Base-by-base conservation (phyloP, 37 sponge, comb jelly and placozoan genomes). In the Halichondria panicea region DNA sequence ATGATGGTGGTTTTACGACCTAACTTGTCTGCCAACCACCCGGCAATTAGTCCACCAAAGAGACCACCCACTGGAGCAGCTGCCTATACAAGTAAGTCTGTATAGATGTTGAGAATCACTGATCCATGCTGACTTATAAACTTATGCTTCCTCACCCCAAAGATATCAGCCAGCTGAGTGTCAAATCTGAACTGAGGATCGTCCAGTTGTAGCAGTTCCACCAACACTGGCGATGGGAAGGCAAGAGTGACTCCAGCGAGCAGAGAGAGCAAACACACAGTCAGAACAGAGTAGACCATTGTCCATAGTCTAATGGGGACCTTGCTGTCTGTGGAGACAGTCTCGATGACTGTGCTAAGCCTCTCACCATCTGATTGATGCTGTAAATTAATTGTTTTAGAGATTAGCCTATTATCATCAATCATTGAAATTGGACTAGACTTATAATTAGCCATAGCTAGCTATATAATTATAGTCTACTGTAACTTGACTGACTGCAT, bases 81-180 rank as follows among this genome's bases (percentile, higher is more conserved):
- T n/a, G 56, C 3, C 56, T 9, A n/a, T n/a, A n/a, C n/a, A n/a
- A n/a, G n/a, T n/a, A n/a, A n/a, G n/a, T n/a, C n/a, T n/a, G n/a
- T n/a, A n/a, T n/a, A n/a, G n/a, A n/a, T n/a, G n/a, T n/a, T n/a
- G n/a, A n/a, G n/a, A n/a, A n/a, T n/a, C n/a, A n/a, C n/a, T n/a
- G n/a, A n/a, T n/a, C n/a, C n/a, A n/a, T n/a, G n/a, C n/a, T n/a
- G n/a, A n/a, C n/a, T n/a, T n/a, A n/a, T n/a, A n/a, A n/a, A n/a
- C n/a, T n/a, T n/a, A n/a, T n/a, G n/a, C n/a, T n/a, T n/a, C n/a
- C 60, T 58, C 24, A 58, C 60, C 25, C 60, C 60, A 58, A 58
- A 58, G 8, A 58, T n/a, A 7, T 58, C 60, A n/a, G 25, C 19
- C 19, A 58, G 60, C 8, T 27, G 12, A 27, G 60, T 58, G 60